Percentiles rank a stretch among this genome's conserved stretches.
phyloP scores from a whole-genome alignment of 2,113 vertebrate species.

The Sorex araneus region DNA sequence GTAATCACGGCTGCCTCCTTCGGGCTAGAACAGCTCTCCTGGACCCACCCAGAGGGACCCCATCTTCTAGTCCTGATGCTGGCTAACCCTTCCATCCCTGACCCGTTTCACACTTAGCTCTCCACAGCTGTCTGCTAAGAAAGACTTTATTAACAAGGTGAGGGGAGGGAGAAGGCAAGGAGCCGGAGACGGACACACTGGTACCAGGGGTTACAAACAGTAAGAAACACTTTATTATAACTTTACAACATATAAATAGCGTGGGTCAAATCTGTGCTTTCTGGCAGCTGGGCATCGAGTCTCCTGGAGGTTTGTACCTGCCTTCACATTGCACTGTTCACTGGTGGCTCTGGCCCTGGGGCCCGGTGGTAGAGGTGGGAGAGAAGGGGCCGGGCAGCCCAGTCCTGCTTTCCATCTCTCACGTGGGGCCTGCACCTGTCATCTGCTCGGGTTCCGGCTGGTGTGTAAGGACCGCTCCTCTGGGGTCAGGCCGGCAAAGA shows the following conservation, averaged over 20 bases:
- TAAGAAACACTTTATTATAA: constrained; percentile 94
- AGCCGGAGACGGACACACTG: constrained; percentile 77
- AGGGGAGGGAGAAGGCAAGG: constrained; percentile 48
- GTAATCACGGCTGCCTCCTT: too few relatives aligned
- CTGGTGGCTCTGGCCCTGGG: constrained; percentile 73
- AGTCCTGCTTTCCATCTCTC: neutral
- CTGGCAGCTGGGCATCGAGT: constrained; percentile 78
- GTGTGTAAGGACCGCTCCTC: constrained; percentile 88
- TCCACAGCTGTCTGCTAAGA: constrained; percentile 76
- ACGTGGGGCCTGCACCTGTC: constrained; percentile 76
- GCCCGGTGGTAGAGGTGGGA: constrained; percentile 60
- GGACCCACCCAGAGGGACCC: neutral
- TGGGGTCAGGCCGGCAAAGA: constrained; percentile 90
- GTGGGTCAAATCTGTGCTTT: constrained; percentile 91
- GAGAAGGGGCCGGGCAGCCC: constrained; percentile 64
- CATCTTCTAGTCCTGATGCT: neutral
- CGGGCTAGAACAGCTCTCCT: neutral
- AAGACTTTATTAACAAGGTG: constrained; percentile 77
- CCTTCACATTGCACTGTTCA: constrained; percentile 84
- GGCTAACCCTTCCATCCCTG: constrained; percentile 26
- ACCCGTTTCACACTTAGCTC: constrained; percentile 71
- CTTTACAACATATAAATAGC: constrained; percentile 93
- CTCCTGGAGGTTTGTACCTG: constrained; percentile 73
- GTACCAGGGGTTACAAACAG: constrained; percentile 91
- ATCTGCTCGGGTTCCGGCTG: constrained; percentile 91